Conservation (phyloP, 2,797 vertebrate species). For the Girardinus metallicus region DNA sequence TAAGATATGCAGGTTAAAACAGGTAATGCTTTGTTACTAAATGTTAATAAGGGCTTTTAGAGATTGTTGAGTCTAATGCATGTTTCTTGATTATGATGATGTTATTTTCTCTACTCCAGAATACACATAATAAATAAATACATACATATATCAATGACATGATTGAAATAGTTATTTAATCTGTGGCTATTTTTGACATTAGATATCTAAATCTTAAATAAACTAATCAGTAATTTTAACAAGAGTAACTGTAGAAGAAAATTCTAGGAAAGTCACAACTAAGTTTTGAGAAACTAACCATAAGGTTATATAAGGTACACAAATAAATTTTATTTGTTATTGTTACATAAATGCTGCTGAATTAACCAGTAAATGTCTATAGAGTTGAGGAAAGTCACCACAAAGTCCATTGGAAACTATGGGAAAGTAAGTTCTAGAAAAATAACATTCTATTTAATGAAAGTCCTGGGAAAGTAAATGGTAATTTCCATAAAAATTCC, state of each 20-base stretch:
- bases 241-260: background rate
- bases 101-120: background rate
- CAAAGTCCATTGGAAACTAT: background rate
- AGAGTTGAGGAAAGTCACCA: background rate
- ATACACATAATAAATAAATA: background rate
- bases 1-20: background rate
- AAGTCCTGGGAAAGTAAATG: background rate
- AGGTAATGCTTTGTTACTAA: background rate
- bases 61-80: background rate
- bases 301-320: background rate
- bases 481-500: background rate
- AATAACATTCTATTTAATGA: background rate
- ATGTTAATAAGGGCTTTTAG: background rate
- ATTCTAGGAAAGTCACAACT: background rate
- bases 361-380: background rate
- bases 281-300: background rate
- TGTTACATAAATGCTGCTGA: background rate
- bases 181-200: background rate
- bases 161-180: background rate
- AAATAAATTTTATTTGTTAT: background rate
- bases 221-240: background rate
- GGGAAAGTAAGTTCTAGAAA: background rate
- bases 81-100: background rate
- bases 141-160: background rate
- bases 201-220: background rate